Evolutionary conservation across 2,797 vertebrate genomes (phyloP).

Genomic region (Taenioides sp.): DNA sequence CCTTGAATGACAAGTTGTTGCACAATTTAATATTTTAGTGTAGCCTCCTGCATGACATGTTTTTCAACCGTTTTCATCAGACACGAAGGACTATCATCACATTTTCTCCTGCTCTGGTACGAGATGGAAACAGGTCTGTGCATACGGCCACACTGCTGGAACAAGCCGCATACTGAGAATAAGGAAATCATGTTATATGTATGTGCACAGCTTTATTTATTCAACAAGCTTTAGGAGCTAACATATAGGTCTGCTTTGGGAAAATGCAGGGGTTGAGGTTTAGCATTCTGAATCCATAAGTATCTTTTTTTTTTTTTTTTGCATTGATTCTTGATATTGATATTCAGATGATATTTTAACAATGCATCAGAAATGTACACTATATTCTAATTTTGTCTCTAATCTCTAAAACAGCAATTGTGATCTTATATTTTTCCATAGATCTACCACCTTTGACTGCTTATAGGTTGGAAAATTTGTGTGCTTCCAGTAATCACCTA

Average conservation of each 20-base stretch:
- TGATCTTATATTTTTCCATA: too few species aligned
- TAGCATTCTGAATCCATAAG: background rate
- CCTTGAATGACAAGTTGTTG: constrained; percentile 22
- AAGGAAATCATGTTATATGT: background rate
- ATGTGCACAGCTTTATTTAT: background rate
- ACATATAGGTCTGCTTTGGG: background rate
- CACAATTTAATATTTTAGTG: constrained; percentile 33
- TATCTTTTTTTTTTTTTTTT: too few species aligned
- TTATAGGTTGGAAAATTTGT: too few species aligned
- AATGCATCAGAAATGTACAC: too few species aligned
- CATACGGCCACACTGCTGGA: background rate
- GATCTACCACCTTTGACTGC: too few species aligned
- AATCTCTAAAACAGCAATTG: too few species aligned
- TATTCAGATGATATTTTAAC: too few species aligned
- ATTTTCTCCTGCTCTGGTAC: constrained; percentile 15
- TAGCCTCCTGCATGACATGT: constrained; percentile 26
- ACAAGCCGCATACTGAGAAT: background rate
- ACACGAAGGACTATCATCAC: constrained; percentile 23
- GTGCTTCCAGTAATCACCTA: too few species aligned
- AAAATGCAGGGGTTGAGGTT: background rate
- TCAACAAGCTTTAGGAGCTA: background rate
- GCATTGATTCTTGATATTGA: too few species aligned
- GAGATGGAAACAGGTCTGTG: constrained; percentile 1
- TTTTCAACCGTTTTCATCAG: constrained; percentile 35
- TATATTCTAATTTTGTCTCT: too few species aligned